These are phyloP conservation scores for Pangasius djambal DNA, from an alignment of 2,797 vertebrate genomes.

Conservation along the genomic window DNA sequence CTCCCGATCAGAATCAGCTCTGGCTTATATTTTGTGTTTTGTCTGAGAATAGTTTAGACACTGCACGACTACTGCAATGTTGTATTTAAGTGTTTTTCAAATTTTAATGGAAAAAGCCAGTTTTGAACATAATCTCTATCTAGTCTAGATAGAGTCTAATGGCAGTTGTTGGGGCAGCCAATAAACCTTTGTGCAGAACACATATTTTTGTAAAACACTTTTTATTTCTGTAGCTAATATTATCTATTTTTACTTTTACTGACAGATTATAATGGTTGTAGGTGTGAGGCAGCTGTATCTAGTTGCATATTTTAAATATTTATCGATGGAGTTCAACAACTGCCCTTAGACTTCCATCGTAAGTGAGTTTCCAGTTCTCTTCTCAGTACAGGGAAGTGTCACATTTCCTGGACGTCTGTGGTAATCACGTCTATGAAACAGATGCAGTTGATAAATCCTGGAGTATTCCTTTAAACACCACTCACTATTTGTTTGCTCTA, in stretches of 20 bases:
- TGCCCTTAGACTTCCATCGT: neutral
- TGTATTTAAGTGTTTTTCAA: neutral
- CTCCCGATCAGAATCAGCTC: neutral
- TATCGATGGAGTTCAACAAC: neutral
- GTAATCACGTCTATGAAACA: neutral
- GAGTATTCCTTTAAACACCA: neutral
- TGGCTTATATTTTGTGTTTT: constrained; percentile 3
- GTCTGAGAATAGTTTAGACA: neutral
- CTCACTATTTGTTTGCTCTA: neutral
- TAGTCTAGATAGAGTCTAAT: neutral
- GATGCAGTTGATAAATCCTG: neutral
- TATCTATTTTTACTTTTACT: neutral
- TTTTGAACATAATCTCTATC: neutral
- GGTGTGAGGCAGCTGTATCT: neutral
- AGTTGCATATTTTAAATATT: neutral
- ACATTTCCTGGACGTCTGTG: neutral
- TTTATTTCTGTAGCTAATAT: neutral
- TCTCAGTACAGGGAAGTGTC: neutral
- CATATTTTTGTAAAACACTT: neutral
- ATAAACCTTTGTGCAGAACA: neutral
- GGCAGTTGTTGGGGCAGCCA: neutral
- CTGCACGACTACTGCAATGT: neutral
- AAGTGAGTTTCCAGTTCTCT: neutral
- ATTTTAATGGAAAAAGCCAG: neutral
- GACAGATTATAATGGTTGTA: neutral